Base-by-base conservation (phyloP, 2,888 invertebrate genomes). In the Sarcophaga subvicina region DNA sequence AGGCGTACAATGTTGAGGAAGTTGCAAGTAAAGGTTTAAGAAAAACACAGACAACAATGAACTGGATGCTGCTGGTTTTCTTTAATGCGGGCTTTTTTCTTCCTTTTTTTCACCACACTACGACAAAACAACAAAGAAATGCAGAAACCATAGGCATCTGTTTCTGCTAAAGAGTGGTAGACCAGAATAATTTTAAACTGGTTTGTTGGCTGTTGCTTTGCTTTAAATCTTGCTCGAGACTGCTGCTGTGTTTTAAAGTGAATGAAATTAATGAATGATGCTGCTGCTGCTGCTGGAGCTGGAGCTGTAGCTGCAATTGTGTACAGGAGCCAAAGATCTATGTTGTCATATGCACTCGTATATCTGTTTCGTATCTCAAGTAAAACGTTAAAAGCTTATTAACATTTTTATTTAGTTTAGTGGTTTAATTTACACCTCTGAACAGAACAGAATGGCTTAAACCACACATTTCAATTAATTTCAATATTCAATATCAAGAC, bases 401-500 rank as follows among this genome's bases (percentile, higher is more conserved):
- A 83, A 72, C 83, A 86, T 83, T 86, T 80, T 83, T 80, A 79
- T 87, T 87, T 70, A 84, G 84, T 82, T 87, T 79, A 72, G 60
- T 78, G 66, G 75, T 72, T 84, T 77, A 82, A 84, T 87, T 87
- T 84, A 84, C 84, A 87, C 87, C 81, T 87, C 79, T 3, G 37
- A 59, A 73, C 47, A 54, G 54, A 54, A 22, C 22, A 22, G 17
- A 54, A 54, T 54, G 54, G 2, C 69, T 37, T 37, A 10, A 37
- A 64, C 47, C 5, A 71, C 72, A 77, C 83, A 81, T 79, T 63
- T 84, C 71, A 81, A 71, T 81, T 79, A 78, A 79, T 75, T 54
- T 54, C 17, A 54, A 54, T 54, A 54, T 37, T 17, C 54, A 54
- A 54, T 54, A 17, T 10, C 37, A 37, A 37, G 37, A 10, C 37